Evolutionary conservation across 2,888 invertebrate genomes (phyloP).

Genomic region (Hyposoter didymator): DNA sequence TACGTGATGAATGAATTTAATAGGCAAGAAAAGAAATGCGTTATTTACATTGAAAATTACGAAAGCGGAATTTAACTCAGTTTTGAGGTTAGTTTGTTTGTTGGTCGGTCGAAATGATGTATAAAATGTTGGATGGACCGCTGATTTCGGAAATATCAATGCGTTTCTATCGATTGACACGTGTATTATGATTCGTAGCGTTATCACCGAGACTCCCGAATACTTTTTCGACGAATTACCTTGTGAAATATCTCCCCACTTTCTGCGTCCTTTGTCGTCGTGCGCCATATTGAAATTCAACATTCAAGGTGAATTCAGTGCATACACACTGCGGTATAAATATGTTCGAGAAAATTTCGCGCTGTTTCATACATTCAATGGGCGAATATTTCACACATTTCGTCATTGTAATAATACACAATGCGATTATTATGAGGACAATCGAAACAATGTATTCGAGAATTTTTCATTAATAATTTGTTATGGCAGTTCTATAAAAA

Average conservation of each 20-base stretch:
- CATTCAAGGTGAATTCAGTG: constrained; percentile 52
- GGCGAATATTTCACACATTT: constrained; percentile 1
- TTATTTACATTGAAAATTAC: constrained; percentile 37
- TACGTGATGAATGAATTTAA: neutral
- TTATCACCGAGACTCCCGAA: constrained; percentile 21
- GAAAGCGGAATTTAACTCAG: constrained; percentile 51
- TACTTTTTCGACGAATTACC: constrained; percentile 76
- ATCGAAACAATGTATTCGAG: neutral
- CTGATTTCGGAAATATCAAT: constrained; percentile 8
- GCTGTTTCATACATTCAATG: neutral
- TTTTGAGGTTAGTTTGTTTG: constrained; percentile 82
- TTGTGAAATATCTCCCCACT: constrained; percentile 84
- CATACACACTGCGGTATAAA: constrained; percentile 3
- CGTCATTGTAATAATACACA: neutral
- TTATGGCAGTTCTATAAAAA: neutral
- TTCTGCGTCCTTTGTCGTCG: constrained; percentile 85
- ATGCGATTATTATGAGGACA: neutral
- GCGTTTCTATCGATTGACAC: constrained; percentile 12
- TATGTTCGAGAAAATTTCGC: constrained; percentile 10
- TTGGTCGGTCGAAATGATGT: constrained; percentile 58
- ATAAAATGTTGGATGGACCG: neutral
- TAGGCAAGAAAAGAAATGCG: neutral
- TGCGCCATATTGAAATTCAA: constrained; percentile 83
- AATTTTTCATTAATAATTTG: neutral
- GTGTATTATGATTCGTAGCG: constrained; percentile 22